Conservation (phyloP, 2,113 vertebrate genomes). For the Leuciscus idus region DNA sequence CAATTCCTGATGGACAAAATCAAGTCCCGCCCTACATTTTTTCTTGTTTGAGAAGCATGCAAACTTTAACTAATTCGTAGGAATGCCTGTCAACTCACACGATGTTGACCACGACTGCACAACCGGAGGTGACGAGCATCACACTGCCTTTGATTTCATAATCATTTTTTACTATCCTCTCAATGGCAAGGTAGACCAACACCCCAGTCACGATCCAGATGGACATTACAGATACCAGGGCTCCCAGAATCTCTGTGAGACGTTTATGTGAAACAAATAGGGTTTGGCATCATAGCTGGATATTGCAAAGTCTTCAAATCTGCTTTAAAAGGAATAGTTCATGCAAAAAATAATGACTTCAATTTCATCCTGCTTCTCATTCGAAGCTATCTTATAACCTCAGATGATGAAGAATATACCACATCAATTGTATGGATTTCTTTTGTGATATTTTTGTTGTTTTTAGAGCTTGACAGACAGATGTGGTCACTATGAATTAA, state of each 20-base stretch:
- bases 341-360: neutral
- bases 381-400: neutral
- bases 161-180: conserved; percentile 88
- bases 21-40: too few species aligned
- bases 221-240: conserved; percentile 88
- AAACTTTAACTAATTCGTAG: too few species aligned
- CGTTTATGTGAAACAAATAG: conserved; percentile 1
- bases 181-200: conserved; percentile 89
- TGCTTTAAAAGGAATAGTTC: neutral
- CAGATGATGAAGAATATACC: neutral
- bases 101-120: conserved; percentile 89
- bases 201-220: conserved; percentile 94
- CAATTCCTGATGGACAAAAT: too few species aligned
- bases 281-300: neutral
- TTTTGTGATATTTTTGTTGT: neutral
- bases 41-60: too few species aligned
- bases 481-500: neutral
- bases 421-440: neutral
- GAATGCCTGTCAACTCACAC: conserved; percentile 76
- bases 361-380: neutral
- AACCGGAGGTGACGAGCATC: conserved; percentile 90
- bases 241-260: conserved; percentile 88
- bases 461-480: neutral
- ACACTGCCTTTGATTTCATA: conserved; percentile 91
- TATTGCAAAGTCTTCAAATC: neutral